Evolutionary conservation across 2,113 vertebrate genomes (phyloP), one percentile per base, ranked within the genome.

Genomic region (Polypterus senegalus): DNA sequence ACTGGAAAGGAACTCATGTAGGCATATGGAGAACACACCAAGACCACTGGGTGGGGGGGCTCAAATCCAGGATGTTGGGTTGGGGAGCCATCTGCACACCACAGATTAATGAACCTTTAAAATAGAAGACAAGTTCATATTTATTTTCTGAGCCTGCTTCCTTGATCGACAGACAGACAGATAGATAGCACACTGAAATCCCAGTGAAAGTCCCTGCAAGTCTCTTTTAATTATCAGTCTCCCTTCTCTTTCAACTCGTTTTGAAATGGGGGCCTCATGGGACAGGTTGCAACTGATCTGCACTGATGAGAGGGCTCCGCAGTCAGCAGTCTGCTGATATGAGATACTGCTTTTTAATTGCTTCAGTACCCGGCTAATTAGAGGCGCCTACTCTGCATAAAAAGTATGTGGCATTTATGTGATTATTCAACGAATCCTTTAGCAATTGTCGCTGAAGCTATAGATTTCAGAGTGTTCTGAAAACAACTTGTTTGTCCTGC

Each of bases 401-500:
- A 5, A 43, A 44, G 11, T 45, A 49, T 47, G 49, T 46, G 65
- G 53, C 9, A 46, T 48, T 58, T 11, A 9, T 48, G 56, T 46
- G 56, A 44, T 10, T 11, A 53, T 56, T 61, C 65, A 62, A 52
- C 47, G 11, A 46, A 53, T 61, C 49, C 49, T 58, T 66, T 62
- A 60, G 61, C 59, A 47, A 9, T 45, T 55, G 60, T 45, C 47
- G 51, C 48, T 10, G 7, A 57, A 46, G 60, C 60, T 27, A 27
- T 27, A 3, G 48, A 54, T 43, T 47, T 48, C 47, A 54, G 9
- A 45, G 5, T 54, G 48, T 8, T 5, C n/a, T 4, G 48, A 54
- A 62, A 46, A 49, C 48, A 55, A 53, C 51, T 54, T 54, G 54
- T 59, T 61, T 60, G 54, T 65, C 64, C 53, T 52, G 47, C 54